Evolutionary conservation across 2,797 vertebrate species (phyloP), one percentile per base, ranked within the genome.

Genomic region (Lerista edwardsae): DNA sequence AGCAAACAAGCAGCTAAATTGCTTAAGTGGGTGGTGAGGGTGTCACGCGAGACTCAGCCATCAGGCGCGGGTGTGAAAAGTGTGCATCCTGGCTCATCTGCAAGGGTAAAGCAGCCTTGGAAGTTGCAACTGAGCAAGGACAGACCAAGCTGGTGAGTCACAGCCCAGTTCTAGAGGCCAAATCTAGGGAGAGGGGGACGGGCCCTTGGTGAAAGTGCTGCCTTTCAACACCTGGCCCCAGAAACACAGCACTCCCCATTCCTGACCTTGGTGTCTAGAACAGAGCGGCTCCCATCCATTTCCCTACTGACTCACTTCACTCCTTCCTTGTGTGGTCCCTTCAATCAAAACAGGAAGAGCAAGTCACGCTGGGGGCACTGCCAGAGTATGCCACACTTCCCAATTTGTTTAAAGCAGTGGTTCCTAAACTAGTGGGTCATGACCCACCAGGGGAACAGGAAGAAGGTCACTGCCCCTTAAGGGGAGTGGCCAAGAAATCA

Each of bases 1-100:
- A 44, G 84, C 25, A 71, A 86, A 25, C 39, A 59, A 61, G 36
- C 6, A 79, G 64, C 34, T 78, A 69, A 90, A 85, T 19, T 21
- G 67, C 27, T 75, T 65, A 23, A 85, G 25, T 2, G 10, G 44
- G 51, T 21, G 36, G 25, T 29, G 77, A 0, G 79, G 0, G 0
- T 1, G 47, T 14, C 77, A 36, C 44, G 34, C 10, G 65, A 74
- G 86, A 75, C 14, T 31, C 6, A 25, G 14, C 73, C 41, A 29
- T 61, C 41, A 84, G 77, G 23, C 2, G 21, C 59, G 36, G 23
- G 36, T 82, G 65, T 68, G 55, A 41, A 47, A 77, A 86, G 59
- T 68, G 77, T 0, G 0, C 64, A 69, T n/a, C 77, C 47, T 1
- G 55, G 25, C 41, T 85, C 41, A 29, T 62, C 69, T 34, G 25